phyloP scores from a whole-genome alignment of 2,888 invertebrate genomes.

The Phytoseiulus persimilis region DNA sequence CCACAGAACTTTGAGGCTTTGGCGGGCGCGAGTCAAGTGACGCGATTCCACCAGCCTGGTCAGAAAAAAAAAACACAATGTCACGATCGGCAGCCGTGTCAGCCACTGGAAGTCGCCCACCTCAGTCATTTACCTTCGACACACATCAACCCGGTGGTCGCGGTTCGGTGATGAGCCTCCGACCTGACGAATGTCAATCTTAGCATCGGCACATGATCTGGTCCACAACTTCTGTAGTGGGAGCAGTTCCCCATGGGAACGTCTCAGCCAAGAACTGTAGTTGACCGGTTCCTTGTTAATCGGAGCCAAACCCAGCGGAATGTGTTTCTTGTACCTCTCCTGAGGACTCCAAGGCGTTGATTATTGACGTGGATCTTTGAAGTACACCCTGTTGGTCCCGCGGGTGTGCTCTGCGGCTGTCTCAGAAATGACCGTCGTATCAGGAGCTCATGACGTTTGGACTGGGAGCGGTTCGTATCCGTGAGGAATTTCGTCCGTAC shows the following conservation, averaged over 20 bases:
- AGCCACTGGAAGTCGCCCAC: background rate
- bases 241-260: no score
- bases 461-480: background rate
- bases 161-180: background rate
- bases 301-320: no score
- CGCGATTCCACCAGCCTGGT: background rate
- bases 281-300: no score
- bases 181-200: background rate
- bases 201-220: no score
- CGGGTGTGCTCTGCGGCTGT: background rate
- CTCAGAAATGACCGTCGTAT: background rate
- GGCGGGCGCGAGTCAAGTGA: background rate
- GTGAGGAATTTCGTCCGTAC: background rate
- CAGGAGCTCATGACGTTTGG: background rate
- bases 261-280: no score
- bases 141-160: background rate
- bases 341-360: no score
- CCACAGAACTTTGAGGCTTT: background rate
- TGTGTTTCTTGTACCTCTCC: no score
- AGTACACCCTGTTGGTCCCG: no score
- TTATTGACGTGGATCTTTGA: no score
- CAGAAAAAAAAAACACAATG: background rate
- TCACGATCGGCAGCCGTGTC: background rate
- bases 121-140: background rate
- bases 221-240: no score